A percentile compares a stretch with the other conserved stretches of the same genome.
These are phyloP conservation scores for Setophaga kirtlandii DNA, from an alignment of 2,113 vertebrate genomes.

Conservation along the genomic window DNA sequence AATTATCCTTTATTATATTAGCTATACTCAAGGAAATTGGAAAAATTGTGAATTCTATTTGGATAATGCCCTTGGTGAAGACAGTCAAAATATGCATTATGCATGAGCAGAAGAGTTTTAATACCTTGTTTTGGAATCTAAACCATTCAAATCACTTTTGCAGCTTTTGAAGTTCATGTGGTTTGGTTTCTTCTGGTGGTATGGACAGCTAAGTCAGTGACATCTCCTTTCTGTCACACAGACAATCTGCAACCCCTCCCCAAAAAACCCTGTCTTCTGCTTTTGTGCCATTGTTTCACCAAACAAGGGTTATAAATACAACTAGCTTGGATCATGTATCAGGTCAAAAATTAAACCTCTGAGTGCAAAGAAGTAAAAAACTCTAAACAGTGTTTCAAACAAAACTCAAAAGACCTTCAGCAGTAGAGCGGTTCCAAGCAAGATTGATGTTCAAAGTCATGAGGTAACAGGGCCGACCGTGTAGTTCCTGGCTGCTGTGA, in stretches of 20 bases:
- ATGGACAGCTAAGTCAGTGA: background rate
- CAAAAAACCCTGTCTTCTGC: background rate
- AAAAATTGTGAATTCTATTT: slow-evolving; percentile 4
- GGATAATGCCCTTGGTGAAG: background rate
- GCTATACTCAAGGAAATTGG: background rate
- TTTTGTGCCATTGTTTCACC: background rate
- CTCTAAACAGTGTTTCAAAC: background rate
- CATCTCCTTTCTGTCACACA: background rate
- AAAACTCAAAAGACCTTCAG: background rate
- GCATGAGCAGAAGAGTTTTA: background rate
- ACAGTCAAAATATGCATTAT: background rate
- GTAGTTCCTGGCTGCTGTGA: background rate
- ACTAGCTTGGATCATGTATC: background rate
- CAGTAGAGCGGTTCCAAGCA: background rate
- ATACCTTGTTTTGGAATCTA: background rate
- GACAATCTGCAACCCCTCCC: background rate
- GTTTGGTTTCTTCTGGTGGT: background rate
- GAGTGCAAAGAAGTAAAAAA: background rate
- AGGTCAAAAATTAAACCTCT: background rate
- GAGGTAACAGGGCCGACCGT: background rate
- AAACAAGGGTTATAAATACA: background rate
- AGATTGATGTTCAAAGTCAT: background rate
- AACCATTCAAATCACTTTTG: background rate
- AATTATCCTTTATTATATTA: slow-evolving; percentile 6
- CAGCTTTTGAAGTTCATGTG: background rate